Conservation (phyloP, 2,797 vertebrate genomes). For the Remorina albescens region DNA sequence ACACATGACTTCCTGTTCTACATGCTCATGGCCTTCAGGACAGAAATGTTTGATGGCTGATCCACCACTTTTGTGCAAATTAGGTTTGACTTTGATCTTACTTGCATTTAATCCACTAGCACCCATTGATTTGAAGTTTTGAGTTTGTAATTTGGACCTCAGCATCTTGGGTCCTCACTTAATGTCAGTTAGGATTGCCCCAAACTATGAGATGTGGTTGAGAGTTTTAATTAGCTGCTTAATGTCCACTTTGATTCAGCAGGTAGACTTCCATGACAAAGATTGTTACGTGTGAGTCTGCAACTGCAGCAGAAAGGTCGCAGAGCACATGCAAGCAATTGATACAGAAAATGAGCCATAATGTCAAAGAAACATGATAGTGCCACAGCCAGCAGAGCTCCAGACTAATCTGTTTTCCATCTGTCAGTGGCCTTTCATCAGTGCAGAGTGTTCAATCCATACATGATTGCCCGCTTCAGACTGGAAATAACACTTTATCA, state of each 20-base stretch:
- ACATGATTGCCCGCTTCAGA: not conserved
- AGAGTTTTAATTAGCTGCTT: not conserved
- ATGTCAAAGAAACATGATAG: constrained; percentile 26
- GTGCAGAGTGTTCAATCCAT: constrained; percentile 5
- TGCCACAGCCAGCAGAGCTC: no score
- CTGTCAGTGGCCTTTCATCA: constrained; percentile 27
- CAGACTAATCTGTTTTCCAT: constrained; percentile 32
- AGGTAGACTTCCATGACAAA: not conserved
- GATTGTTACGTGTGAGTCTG: not conserved
- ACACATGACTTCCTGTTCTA: not conserved
- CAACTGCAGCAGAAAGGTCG: constrained; percentile 1
- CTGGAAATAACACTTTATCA: not conserved
- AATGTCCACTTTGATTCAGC: not conserved
- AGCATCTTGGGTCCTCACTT: no score
- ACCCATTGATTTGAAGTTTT: no score
- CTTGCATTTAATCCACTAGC: no score
- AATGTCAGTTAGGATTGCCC: no score
- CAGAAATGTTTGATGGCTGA: no score
- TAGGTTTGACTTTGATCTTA: no score
- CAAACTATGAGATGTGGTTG: not conserved
- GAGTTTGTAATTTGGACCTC: no score
- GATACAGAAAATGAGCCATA: constrained; percentile 44
- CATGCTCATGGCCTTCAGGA: no score
- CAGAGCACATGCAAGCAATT: not conserved
- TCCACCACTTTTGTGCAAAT: no score